Evolutionary conservation across 1,140 invertebrate species (phyloP).

Genomic region (Chionoecetes opilio): DNA sequence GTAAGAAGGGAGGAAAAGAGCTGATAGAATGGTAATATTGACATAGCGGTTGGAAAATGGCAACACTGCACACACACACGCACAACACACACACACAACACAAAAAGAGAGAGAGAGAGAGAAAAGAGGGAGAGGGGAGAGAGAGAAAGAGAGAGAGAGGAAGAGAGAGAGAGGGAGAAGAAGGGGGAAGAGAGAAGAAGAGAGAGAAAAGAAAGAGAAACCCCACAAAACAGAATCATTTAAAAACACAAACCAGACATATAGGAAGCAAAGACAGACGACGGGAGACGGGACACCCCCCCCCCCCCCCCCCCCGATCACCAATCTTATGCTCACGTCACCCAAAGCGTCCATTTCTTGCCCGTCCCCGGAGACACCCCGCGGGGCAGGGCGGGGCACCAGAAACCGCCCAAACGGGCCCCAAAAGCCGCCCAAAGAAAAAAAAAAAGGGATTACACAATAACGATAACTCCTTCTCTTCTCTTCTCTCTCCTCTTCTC

Average conservation of each 20-base stretch:
- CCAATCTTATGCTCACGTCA: not conserved
- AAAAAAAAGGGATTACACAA: not conserved
- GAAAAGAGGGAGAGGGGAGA: too few species aligned
- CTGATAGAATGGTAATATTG: not conserved
- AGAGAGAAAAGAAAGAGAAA: slow-evolving; percentile 4
- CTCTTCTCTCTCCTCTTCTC: not conserved
- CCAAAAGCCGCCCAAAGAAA: not conserved
- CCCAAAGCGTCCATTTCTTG: not conserved
- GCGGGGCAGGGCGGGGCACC: not conserved
- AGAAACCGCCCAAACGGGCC: not conserved
- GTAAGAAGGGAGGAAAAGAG: not conserved
- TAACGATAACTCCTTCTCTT: not conserved
- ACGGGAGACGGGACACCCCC: not conserved
- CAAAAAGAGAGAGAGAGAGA: not conserved
- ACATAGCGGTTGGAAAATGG: not conserved
- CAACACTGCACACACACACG: not conserved
- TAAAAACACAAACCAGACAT: too few species aligned
- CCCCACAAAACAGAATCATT: too few species aligned
- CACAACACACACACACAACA: too few species aligned
- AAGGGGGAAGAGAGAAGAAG: not conserved
- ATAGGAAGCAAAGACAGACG: too few species aligned
- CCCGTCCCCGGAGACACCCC: not conserved
- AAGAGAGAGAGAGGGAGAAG: too few species aligned
- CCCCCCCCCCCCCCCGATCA: not conserved
- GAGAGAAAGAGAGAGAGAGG: not conserved